phyloP scores from a whole-genome alignment of 2,797 vertebrate genomes.

The Menidia menidia region DNA sequence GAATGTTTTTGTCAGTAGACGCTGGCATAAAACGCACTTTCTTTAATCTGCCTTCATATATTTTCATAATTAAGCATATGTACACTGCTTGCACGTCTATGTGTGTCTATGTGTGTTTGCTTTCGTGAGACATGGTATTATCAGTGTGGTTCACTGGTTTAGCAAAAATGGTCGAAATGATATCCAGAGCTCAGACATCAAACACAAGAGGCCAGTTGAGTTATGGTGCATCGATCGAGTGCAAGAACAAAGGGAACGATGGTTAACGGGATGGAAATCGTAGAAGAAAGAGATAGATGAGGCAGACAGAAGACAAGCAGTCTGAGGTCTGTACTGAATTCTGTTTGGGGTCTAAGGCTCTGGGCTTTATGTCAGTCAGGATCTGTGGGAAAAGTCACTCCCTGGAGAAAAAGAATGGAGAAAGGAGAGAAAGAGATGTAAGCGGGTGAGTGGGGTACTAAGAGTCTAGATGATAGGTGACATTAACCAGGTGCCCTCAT shows the following conservation, averaged over 20 bases:
- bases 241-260: conserved; percentile 74
- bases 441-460: conserved; percentile 69
- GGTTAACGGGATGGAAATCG: conserved; percentile 67
- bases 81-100: conserved; percentile 14
- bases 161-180: conserved; percentile 72
- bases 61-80: conserved; percentile 27
- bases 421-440: conserved; percentile 61
- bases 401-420: conserved; percentile 64
- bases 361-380: conserved; percentile 72
- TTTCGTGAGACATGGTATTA: conserved; percentile 62
- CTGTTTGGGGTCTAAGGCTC: conserved; percentile 69
- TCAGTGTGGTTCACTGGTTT: conserved; percentile 65
- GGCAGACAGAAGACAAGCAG: conserved; percentile 70
- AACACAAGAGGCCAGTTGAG: conserved; percentile 76
- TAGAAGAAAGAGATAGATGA: conserved; percentile 78
- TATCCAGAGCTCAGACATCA: conserved; percentile 81
- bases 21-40: not conserved
- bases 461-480: conserved; percentile 80
- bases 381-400: conserved; percentile 75
- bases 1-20: not conserved
- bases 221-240: conserved; percentile 77
- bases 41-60: conserved; percentile 24
- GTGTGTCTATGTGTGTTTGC: conserved; percentile 25
- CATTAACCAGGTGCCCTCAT: conserved; percentile 79
- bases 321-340: conserved; percentile 65